A percentile compares a stretch with the other conserved stretches of the same genome.
Evolutionary conservation across 2,888 invertebrate species (phyloP).

Genomic region (Pharmacophagus antenor): DNA sequence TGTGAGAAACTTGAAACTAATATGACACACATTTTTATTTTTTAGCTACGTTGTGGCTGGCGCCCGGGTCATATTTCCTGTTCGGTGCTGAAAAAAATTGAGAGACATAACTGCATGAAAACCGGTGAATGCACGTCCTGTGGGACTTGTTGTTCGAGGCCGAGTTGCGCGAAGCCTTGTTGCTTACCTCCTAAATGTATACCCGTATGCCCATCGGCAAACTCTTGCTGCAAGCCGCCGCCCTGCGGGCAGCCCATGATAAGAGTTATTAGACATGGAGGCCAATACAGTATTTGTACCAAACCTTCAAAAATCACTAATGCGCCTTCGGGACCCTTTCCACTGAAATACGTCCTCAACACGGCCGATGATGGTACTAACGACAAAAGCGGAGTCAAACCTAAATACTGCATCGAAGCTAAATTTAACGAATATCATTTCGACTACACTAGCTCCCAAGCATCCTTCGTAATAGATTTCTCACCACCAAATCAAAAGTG

Average conservation of each 20-base stretch:
- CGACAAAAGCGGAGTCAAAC: conserved; percentile 29
- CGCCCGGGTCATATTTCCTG: conserved; percentile 75
- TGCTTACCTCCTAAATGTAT: conserved; percentile 48
- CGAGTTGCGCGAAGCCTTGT: conserved; percentile 49
- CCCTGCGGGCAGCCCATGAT: conserved; percentile 53
- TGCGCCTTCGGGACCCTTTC: conserved; percentile 65
- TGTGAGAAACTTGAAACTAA: no score
- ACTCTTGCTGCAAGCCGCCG: conserved; percentile 48
- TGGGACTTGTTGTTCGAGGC: conserved; percentile 44
- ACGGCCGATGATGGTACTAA: conserved; percentile 39
- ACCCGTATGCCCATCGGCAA: conserved; percentile 45
- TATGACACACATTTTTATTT: no score
- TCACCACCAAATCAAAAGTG: conserved; percentile 63
- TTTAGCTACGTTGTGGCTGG: conserved; percentile 71
- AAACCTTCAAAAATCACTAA: conserved; percentile 65
- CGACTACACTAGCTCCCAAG: conserved; percentile 69
- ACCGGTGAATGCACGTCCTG: conserved; percentile 50
- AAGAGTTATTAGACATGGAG: conserved; percentile 62
- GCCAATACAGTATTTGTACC: conserved; percentile 67
- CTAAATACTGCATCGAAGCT: conserved; percentile 66
- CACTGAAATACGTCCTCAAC: conserved; percentile 69
- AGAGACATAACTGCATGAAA: conserved; percentile 60
- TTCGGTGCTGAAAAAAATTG: conserved; percentile 63
- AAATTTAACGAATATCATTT: conserved; percentile 72
- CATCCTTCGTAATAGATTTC: conserved; percentile 70